phyloP scores from a whole-genome alignment of 2,797 vertebrate genomes.

The Anabas testudineus region DNA sequence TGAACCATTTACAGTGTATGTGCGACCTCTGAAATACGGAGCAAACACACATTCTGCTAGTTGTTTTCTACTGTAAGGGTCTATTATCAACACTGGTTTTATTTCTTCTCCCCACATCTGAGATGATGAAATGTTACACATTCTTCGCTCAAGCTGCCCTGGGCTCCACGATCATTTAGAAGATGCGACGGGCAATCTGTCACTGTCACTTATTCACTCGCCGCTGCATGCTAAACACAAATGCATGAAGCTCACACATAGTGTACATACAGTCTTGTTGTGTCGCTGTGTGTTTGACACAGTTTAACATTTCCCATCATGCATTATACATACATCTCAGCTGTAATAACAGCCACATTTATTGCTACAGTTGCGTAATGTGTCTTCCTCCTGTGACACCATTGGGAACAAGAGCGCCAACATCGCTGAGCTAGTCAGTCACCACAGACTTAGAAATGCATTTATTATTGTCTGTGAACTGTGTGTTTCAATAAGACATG shows the following conservation, averaged over 20 bases:
- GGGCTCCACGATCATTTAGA: conserved; percentile 68
- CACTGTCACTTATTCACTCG: conserved; percentile 66
- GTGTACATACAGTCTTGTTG: too few species aligned
- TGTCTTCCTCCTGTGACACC: not conserved
- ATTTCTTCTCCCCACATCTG: conserved; percentile 40
- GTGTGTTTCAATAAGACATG: too few species aligned
- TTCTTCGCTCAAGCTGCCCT: conserved; percentile 43
- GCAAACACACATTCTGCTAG: not conserved
- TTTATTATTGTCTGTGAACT: too few species aligned
- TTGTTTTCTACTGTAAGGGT: not conserved
- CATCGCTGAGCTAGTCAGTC: too few species aligned
- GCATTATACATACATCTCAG: not conserved
- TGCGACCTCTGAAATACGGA: not conserved
- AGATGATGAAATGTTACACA: conserved; percentile 63
- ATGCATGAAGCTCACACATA: conserved; percentile 12
- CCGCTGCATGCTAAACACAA: conserved; percentile 23
- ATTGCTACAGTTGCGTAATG: not conserved
- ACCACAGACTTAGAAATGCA: too few species aligned
- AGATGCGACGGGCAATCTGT: conserved; percentile 66
- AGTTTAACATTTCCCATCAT: conserved; percentile 17
- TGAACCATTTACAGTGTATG: not conserved
- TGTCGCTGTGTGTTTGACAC: conserved; percentile 1
- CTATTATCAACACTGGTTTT: conserved; percentile 29
- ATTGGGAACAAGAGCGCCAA: too few species aligned
- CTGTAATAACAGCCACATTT: not conserved